Base-by-base conservation (phyloP, 1,140 invertebrate genomes). In the Sesamia nonagrioides region DNA sequence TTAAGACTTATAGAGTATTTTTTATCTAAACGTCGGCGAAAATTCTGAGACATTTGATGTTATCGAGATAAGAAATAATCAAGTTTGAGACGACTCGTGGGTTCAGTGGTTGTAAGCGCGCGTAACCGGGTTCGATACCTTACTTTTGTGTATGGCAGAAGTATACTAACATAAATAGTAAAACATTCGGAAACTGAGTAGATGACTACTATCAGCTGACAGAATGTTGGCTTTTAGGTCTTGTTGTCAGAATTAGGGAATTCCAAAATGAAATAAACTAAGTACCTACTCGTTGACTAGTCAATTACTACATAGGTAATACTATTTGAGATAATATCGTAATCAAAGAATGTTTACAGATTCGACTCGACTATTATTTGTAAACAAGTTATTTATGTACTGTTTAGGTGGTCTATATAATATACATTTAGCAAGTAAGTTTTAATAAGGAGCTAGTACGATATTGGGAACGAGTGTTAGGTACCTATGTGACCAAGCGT, bases 371-470 rank as follows among this genome's bases (percentile, higher is more conserved):
- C 6, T 5, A 66, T 13, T 63, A 63, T 66, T 42, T 66, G 61
- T 66, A 66, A 66, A 66, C 61, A 66, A 66, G 8, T 45, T 66
- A 21, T 66, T 42, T 66, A 66, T 66, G 17, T 66, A 17, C 7
- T 66, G 33, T 40, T 15, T 42, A 66, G 17, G 17, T 42, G 8
- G n/a, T 40, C 27, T 60, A 33, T 6, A 18, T 18, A 15, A 8
- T 21, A 42, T 27, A 21, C 17, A n/a, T 42, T 63, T 63, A 21
- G 37, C 61, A 42, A 66, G n/a, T 66, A 42, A 66, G 17, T 66
- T 18, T 40, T 40, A 42, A 8, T 50, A 11, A 50, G n/a, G 66
- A 69, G 27, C 18, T 33, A 48, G 60, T 40, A 13, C 42, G 17
- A 9, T 40, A 40, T 18, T 66, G 61, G 37, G 37, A 42, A 40